Base-by-base conservation (phyloP, 2,888 invertebrate genomes). In the Allygus modestus region DNA sequence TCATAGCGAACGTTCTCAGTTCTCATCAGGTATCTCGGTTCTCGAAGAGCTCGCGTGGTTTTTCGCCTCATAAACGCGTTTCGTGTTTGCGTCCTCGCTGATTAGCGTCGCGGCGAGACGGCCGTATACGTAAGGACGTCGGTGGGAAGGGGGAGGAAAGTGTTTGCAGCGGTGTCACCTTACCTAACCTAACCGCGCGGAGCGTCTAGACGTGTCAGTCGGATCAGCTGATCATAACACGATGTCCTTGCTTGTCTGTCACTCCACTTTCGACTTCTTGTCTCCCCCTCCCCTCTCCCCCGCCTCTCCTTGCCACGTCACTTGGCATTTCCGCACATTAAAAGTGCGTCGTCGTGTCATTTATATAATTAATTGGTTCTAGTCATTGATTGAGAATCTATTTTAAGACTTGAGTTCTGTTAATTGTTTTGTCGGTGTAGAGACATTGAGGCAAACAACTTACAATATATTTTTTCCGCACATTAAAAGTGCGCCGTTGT, bases 221-320 rank as follows among this genome's bases (percentile, higher is more conserved):
- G n/a, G 31, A 65, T 65, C 65, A 65, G 65, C 65, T 65, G 65
- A 65, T 65, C 65, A 17, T 15, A 31, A 5, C 65, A 31, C 15
- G 28, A 15, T 15, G 65, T 15, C 65, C 65, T 71, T 15, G 37
- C 58, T 31, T 65, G 65, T 65, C 65, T 31, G 65, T 31, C 17
- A 31, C 17, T 58, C 58, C 0, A 65, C 58, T 58, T 12, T 1
- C 46, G 15, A 37, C 4, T n/a, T 51, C 51, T 51, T 7, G 7
- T 51, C 51, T 2, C 51, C 58, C 58, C 20, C 58, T 4, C 23
- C 31, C 28, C 15, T 28, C 23, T 2, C 54, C 20, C 28, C 65
- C 65, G 17, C 65, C 28, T 0, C 5, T 2, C 65, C 28, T 23
- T 23, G 4, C 7, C 0, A 15, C 26, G 58, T 9, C 26, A 58